phyloP scores from a whole-genome alignment of 2,113 vertebrate genomes.

The Vulpes vulpes region DNA sequence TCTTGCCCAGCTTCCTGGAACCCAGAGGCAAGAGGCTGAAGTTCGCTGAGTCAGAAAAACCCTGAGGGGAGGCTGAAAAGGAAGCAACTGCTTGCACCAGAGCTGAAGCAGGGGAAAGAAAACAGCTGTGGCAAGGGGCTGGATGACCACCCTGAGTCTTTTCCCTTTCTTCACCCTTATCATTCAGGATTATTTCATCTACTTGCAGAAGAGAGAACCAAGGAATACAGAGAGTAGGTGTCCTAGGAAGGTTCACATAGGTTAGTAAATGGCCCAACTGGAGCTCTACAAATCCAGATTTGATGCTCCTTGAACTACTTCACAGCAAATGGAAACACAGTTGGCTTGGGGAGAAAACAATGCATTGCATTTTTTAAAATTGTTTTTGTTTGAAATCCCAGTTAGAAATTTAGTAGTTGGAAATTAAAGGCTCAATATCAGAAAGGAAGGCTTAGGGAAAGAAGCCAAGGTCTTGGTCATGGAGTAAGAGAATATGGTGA shows the following conservation, averaged over 20 bases:
- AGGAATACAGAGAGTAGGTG: background rate
- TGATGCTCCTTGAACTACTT: background rate
- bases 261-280: too few relatives aligned
- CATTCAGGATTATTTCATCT: background rate
- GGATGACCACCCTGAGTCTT: background rate
- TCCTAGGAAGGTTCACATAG: background rate
- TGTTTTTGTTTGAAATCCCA: background rate
- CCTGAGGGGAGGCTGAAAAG: background rate
- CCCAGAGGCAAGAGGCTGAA: background rate
- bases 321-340: background rate
- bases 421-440: background rate
- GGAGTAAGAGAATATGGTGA: background rate
- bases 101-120: background rate
- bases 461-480: background rate
- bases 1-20: background rate
- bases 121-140: background rate
- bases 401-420: background rate
- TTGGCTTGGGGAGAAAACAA: background rate
- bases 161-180: background rate
- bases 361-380: background rate
- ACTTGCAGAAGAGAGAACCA: background rate
- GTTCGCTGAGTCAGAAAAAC: background rate
- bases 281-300: background rate
- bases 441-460: too few relatives aligned
- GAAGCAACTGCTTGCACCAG: background rate